Evolutionary conservation across 2,888 invertebrate genomes (phyloP), one percentile per base, ranked within the genome.

Genomic region (Dinocampus coccinellae): DNA sequence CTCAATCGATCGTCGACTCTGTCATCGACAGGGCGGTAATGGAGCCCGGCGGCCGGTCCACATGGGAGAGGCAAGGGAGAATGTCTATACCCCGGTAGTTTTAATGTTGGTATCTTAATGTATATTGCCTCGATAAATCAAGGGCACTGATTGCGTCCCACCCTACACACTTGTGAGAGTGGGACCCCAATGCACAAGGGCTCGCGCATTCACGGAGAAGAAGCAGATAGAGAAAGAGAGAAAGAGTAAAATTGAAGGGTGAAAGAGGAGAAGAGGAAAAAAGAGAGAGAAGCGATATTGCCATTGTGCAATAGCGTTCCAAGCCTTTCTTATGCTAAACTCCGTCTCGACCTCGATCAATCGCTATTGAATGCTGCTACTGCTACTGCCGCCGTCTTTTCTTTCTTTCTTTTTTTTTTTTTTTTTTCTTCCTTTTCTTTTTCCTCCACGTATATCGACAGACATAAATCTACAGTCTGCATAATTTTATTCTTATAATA

Each of bases 101-200:
- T 87, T 87, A 87, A 87, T 85, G 86, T 83, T 82, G 85, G 85
- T 87, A 87, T 87, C 87, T 87, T 87, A 87, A 87, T 87, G 86
- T 87, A 86, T 86, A 87, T 87, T 87, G 86, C 86, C 80, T 76
- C 85, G 82, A 87, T 87, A 87, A 87, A 87, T 87, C 87, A 87
- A 82, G 82, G 81, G 80, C 86, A 85, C 87, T 87, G 87, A 87
- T 87, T 87, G 85, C 85, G 83, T 84, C 81, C 79, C 80, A 82
- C 83, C 83, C 83, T 63, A 64, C 52, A 65, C 64, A 69, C 70
- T 68, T 60, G 70, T n/a, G 52, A 63, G 63, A 36, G 66, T 66
- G 60, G 69, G 67, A 71, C 72, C 69, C 72, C 64, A 68, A 55
- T 65, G 66, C 63, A 66, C 69, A 62, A 42, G 66, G 60, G 47